phyloP scores from a whole-genome alignment of 2,797 vertebrate species.

The Mormyrops attenuatus region DNA sequence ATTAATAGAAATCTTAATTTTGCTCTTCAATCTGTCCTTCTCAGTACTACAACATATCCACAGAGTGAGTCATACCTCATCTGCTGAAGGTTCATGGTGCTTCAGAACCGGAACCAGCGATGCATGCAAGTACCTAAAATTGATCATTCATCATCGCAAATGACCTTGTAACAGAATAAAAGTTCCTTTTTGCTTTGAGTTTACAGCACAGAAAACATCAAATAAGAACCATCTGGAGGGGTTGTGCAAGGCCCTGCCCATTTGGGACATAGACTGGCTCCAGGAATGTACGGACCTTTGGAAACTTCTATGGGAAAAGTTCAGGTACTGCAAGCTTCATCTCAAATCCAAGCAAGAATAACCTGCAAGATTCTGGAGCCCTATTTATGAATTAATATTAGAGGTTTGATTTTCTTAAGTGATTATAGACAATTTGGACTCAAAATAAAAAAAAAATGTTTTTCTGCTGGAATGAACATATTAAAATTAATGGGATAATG shows the following conservation, averaged over 20 bases:
- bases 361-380: neutral
- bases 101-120: neutral
- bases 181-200: neutral
- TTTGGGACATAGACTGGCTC: neutral
- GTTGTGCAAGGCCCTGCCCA: neutral
- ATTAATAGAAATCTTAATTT: neutral
- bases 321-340: neutral
- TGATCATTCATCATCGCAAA: neutral
- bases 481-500: neutral
- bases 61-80: neutral
- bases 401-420: neutral
- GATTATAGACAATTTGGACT: neutral
- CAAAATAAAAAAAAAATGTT: neutral
- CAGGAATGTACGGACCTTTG: neutral
- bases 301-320: neutral
- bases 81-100: neutral
- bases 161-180: neutral
- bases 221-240: neutral
- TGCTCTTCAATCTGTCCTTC: neutral
- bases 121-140: neutral
- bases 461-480: neutral
- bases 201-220: neutral
- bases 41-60: neutral
- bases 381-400: neutral
- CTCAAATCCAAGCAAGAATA: neutral